Percentiles rank a stretch among this genome's conserved stretches.
Conservation (phyloP, 1,140 invertebrate genomes). For the Heliconius hermathena region DNA sequence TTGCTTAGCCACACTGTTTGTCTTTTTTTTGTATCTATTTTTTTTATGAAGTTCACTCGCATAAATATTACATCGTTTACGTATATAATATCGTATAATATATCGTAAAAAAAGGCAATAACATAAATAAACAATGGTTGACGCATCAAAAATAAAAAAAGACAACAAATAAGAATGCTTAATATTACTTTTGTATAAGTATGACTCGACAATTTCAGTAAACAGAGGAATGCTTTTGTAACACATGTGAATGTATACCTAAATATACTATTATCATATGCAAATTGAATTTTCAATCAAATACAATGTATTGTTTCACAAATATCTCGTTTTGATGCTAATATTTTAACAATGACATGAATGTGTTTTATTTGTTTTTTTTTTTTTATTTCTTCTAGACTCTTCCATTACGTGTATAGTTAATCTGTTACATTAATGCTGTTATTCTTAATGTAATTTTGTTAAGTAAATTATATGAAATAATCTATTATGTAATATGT, state of each 20-base stretch:
- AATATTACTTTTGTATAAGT: background rate
- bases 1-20: too few species aligned
- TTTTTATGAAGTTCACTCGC: background rate
- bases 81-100: too few species aligned
- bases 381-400: background rate
- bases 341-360: conserved; percentile 1
- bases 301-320: background rate
- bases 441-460: background rate
- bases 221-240: background rate
- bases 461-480: background rate
- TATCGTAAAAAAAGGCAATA: background rate
- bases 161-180: background rate
- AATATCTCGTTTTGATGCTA: background rate
- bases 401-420: background rate
- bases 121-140: background rate
- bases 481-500: background rate
- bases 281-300: background rate
- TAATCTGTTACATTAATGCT: background rate
- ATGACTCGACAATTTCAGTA: conserved; percentile 5
- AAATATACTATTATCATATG: background rate
- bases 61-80: background rate
- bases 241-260: background rate
- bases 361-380: background rate
- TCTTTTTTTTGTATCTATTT: background rate
- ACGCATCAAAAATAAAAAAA: background rate